Evolutionary conservation across 2,888 invertebrate genomes (phyloP), one percentile per base, ranked within the genome.

Genomic region (Candidula unifasciata): DNA sequence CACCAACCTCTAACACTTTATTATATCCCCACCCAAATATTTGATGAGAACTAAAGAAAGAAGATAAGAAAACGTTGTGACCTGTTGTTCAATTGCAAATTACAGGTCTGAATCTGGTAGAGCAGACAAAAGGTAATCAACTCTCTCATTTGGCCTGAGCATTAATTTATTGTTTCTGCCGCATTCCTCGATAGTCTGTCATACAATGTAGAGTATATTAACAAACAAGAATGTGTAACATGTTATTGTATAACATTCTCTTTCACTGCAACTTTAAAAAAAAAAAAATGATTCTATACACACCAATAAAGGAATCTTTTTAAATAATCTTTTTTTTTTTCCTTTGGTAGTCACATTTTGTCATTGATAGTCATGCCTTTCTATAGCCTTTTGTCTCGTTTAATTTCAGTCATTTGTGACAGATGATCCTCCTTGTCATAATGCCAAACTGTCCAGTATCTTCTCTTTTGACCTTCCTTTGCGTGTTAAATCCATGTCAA

Each of bases 91-190:
- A n/a, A 74, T 74, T 73, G 18, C 78, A 64, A 33, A 24, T 79
- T 79, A 33, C 85, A 85, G 85, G 74, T 83, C 80, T 68, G 83
- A 83, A 44, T 80, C 79, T 60, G 78, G 85, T 60, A 35, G 35
- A 69, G 85, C 84, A 24, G 86, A 86, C 77, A 86, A 86, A 81
- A 86, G 86, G 86, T 86, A 85, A 44, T 85, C 18, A 54, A 1
- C 30, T 54, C 30, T 54, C 5, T 35, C 44, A 44, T 54, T 74
- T 52, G n/a, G 54, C 54, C 54, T 54, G 54, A 74, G 0, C 27
- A 44, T 54, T 30, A 54, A 54, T 30, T n/a, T 16, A n/a, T 21
- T 73, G 18, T 21, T 37, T 37, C 37, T 71, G 37, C 6, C 37
- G 13, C 37, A 71, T 71, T 71, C 10, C 44, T 44, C 44, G 13